These are phyloP conservation scores for Temnothorax nylanderi DNA, from an alignment of 1,140 invertebrate species.

Conservation along the genomic window DNA sequence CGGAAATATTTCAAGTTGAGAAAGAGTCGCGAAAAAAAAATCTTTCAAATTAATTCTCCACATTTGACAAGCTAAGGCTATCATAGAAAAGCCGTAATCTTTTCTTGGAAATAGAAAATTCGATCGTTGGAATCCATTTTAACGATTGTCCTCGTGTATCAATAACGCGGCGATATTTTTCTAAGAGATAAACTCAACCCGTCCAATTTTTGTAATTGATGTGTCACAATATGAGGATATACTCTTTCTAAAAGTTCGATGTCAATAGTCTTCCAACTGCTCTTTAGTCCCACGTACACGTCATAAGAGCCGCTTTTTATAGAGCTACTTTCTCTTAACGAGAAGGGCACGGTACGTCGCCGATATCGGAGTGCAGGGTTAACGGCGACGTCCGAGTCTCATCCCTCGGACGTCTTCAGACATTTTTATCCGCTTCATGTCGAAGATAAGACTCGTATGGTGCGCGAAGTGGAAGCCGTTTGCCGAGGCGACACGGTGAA, in stretches of 20 bases:
- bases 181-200: not conserved
- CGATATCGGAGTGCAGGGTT: slow-evolving; percentile 33
- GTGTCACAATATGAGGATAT: not conserved
- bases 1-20: not conserved
- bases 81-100: not conserved
- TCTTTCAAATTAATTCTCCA: not conserved
- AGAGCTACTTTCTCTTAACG: slow-evolving; percentile 35
- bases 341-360: not conserved
- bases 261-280: slow-evolving; percentile 2
- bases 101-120: not conserved
- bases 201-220: slow-evolving; percentile 19
- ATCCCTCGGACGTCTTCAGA: slow-evolving; percentile 37
- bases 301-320: not conserved
- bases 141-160: not conserved
- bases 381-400: slow-evolving; percentile 37
- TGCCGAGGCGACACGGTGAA: slow-evolving; percentile 19
- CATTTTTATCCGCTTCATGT: slow-evolving; percentile 46
- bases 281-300: not conserved
- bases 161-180: not conserved
- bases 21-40: not conserved
- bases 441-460: slow-evolving; percentile 30
- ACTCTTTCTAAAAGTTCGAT: not conserved
- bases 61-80: not conserved
- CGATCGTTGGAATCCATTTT: not conserved
- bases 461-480: slow-evolving; percentile 38